These are phyloP conservation scores for Celastrina argiolus DNA, from an alignment of 2,888 invertebrate genomes.

Conservation along the genomic window DNA sequence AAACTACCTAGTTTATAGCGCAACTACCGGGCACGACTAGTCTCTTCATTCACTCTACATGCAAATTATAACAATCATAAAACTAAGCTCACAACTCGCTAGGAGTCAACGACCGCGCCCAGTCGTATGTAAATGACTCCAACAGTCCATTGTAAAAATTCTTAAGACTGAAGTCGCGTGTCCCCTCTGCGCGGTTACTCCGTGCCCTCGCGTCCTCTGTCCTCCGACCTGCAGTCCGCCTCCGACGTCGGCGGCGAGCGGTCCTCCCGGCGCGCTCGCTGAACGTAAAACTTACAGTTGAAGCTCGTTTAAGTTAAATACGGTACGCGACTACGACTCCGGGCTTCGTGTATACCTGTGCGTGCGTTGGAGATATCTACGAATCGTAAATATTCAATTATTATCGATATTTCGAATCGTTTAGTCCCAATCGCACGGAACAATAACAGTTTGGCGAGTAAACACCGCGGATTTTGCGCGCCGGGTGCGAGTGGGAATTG, in stretches of 20 bases:
- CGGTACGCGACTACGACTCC: neutral
- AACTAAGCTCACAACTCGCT: neutral
- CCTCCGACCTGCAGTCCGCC: conserved; percentile 58
- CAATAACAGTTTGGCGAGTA: neutral
- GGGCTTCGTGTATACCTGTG: neutral
- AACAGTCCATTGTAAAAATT: conserved; percentile 4
- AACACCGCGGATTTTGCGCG: conserved; percentile 2
- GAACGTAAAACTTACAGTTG: conserved; percentile 52
- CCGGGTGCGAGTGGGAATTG: neutral
- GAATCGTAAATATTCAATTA: too few relatives aligned
- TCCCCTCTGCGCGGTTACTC: conserved; percentile 40
- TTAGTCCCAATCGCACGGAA: neutral
- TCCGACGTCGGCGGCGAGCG: conserved; percentile 58
- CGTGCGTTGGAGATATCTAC: neutral
- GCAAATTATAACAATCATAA: conserved; percentile 6
- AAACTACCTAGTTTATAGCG: neutral
- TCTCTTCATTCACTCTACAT: neutral
- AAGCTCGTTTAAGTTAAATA: conserved; percentile 36
- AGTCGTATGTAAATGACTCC: neutral
- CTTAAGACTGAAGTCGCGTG: conserved; percentile 1
- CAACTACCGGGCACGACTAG: neutral
- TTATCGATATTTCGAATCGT: neutral
- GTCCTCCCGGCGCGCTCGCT: conserved; percentile 53
- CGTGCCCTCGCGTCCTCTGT: conserved; percentile 49
- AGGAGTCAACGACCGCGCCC: conserved; percentile 8